These are phyloP conservation scores for Holothuria glaberrima DNA, from an alignment of 35 echinoderm and acorn worm species.

Conservation along the genomic window DNA sequence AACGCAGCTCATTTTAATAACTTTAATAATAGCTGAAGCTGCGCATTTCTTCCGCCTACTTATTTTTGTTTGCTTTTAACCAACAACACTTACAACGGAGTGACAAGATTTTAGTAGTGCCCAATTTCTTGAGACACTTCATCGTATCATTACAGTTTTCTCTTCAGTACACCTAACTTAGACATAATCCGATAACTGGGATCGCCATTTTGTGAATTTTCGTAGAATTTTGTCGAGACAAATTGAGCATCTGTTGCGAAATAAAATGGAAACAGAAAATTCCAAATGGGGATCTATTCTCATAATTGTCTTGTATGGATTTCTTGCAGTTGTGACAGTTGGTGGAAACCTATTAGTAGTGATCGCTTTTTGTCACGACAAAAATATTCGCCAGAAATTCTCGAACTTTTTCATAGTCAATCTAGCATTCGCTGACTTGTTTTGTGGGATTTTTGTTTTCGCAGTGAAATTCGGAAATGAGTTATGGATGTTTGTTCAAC, in stretches of 20 bases:
- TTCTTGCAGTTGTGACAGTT: background rate
- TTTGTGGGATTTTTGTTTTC: background rate
- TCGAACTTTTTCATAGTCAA: conserved; percentile 20
- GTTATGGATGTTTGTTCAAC: background rate
- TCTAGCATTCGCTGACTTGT: background rate
- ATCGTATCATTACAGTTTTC: no score
- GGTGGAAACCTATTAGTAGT: background rate
- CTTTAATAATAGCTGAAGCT: no score
- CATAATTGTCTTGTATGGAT: background rate
- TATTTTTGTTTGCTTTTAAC: no score
- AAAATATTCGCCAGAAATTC: background rate
- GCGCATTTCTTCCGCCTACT: no score
- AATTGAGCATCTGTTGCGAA: background rate
- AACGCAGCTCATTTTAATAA: no score
- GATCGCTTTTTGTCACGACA: background rate
- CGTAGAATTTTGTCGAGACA: background rate
- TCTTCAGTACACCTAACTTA: no score
- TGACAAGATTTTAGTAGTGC: no score
- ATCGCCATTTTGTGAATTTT: no score
- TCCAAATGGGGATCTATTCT: background rate
- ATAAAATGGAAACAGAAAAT: background rate
- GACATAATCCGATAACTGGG: no score
- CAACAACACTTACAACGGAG: no score
- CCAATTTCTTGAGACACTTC: no score
- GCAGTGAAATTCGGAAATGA: background rate